phyloP scores from a whole-genome alignment of 37 sponge, comb jelly and placozoan species.

The Theonella swinhoei region DNA sequence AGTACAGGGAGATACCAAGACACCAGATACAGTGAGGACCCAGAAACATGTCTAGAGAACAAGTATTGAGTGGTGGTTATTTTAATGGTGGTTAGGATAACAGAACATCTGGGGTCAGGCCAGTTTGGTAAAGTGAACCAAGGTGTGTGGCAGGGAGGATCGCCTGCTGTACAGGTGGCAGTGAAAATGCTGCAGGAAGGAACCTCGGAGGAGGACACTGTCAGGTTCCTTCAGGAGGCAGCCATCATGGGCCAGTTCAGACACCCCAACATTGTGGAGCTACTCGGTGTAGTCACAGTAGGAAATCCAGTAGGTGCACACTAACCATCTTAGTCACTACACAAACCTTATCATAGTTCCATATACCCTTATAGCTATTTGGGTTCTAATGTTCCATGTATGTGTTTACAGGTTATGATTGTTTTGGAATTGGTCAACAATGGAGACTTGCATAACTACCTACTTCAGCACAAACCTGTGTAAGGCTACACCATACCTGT shows the following conservation, averaged over 20 bases:
- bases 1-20: constrained; percentile 54
- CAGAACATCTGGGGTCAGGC: constrained; percentile 47
- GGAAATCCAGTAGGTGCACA: constrained; percentile 60
- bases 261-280: constrained; percentile 60
- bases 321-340: background rate
- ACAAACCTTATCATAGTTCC: too few relatives aligned
- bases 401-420: constrained; percentile 56
- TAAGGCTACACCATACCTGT: background rate
- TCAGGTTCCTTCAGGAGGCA: constrained; percentile 68
- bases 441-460: constrained; percentile 54
- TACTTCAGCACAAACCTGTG: background rate
- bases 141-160: constrained; percentile 40
- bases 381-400: too few relatives aligned
- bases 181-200: constrained; percentile 45
- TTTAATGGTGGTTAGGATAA: constrained; percentile 11
- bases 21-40: constrained; percentile 41
- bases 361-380: too few relatives aligned
- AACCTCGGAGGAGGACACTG: constrained; percentile 48
- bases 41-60: background rate
- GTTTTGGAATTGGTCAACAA: constrained; percentile 59
- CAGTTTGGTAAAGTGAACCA: constrained; percentile 69
- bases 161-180: constrained; percentile 37
- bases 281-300: constrained; percentile 63
- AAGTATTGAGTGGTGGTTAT: background rate
- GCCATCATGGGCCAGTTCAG: constrained; percentile 74